Evolutionary conservation across 1,140 invertebrate genomes (phyloP), one percentile per base, ranked within the genome.

Genomic region (Monochamus saltuarius): DNA sequence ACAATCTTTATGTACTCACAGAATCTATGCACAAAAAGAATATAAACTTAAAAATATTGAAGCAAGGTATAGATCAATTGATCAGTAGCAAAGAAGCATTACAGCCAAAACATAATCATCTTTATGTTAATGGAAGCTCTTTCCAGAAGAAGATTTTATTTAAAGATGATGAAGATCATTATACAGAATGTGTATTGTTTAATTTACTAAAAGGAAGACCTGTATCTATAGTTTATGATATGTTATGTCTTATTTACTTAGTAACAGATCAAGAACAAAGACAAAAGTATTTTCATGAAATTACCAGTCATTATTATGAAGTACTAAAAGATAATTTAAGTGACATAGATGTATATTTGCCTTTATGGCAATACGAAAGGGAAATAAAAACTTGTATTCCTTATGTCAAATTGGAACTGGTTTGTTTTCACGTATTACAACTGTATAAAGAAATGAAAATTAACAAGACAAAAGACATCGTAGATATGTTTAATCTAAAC

Each of bases 261-360:
- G 7, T 46, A 57, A 34, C 40, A 19, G 8, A 40, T 43, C 38
- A 52, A 55, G 9, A 56, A 34, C 38, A 68, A 49, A 50, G 61
- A 64, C 9, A 64, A 61, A 38, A 66, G 64, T 34, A 49, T 59
- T 17, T 70, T 64, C 37, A 57, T 57, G 39, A 65, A 61, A 47
- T 55, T 52, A 34, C 46, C 52, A 22, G 57, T 1, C 22, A 46
- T 11, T 54, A 47, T 17, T 60, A 38, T 43, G 46, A 46, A 0
- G 7, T 47, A 16, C 34, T 54, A 1, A 9, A 22, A 6, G 11
- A 39, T 4, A 17, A 39, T 58, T 36, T 59, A 29, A 29, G 22
- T 29, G 22, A 29, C 6, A 3, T 29, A 29, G 6, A 29, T 6
- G 2, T 29, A 29, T 2, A 29, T 6, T 6, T 29, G 6, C n/a